Evolutionary conservation across 2,888 invertebrate species (phyloP).

Genomic region (Anthoptus insignis): DNA sequence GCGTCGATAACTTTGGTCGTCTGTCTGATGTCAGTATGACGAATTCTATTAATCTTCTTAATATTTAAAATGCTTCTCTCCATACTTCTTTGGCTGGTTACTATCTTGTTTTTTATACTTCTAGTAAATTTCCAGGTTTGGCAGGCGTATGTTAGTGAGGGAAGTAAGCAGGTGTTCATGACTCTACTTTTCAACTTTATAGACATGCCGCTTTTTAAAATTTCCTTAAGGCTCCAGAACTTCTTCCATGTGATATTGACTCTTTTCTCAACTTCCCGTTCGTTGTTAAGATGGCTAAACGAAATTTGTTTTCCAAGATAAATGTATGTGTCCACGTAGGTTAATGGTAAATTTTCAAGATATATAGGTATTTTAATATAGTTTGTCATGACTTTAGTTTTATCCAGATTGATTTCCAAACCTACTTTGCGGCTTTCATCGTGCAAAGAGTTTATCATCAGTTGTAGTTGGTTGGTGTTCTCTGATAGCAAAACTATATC

Average conservation of each 20-base stretch:
- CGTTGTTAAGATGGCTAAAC: neutral
- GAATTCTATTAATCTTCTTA: no score
- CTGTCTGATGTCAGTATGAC: no score
- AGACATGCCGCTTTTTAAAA: neutral
- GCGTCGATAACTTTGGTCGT: no score
- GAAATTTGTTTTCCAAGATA: neutral
- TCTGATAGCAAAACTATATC: neutral
- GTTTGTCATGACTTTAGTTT: constrained; percentile 18
- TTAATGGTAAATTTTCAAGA: neutral
- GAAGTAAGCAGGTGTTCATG: neutral
- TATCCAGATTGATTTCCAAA: neutral
- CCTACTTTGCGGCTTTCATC: neutral
- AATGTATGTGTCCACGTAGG: neutral
- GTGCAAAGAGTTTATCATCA: neutral
- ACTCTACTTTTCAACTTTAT: neutral
- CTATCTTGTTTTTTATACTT: no score
- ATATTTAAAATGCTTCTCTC: no score
- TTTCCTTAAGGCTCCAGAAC: neutral
- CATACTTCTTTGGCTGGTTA: no score
- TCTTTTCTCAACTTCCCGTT: neutral
- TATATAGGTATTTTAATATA: neutral
- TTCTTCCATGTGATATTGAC: neutral
- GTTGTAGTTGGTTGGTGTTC: neutral
- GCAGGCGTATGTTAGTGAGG: neutral
- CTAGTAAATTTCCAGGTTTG: neutral